Base-by-base conservation (phyloP, 2,797 vertebrate genomes). In the Bucorvus abyssinicus region DNA sequence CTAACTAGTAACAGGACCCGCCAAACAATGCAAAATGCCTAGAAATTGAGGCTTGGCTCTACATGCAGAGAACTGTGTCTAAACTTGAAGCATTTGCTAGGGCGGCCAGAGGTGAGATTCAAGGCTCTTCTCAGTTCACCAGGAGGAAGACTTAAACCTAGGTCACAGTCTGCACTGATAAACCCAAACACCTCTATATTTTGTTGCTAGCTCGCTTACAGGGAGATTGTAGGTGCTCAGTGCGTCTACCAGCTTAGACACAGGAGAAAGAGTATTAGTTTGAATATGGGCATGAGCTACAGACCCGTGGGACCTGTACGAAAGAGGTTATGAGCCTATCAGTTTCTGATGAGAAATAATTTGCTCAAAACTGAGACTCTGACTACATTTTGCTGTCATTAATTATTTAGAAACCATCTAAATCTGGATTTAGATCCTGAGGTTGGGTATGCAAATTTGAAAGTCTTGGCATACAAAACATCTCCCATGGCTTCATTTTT, bases 1-100 rank as follows among this genome's bases (percentile, higher is more conserved):
- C 60, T 95, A 95, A 96, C 84, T 80, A 32, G 0, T 79, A 95
- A 93, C 86, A 96, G 95, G 42, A 82, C 53, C 56, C 80, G 68
- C 38, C 17, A 57, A 94, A 93, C 81, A 96, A 93, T 94, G 60
- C 56, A 71, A 67, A 87, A 90, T 40, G 68, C 16, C 85, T 89
- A 10, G 57, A 84, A 82, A 80, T 0, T n/a, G 52, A 88, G 80
- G 40, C 80, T 85, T 71, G 79, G 63, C 83, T 94, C 76, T 42
- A 42, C 29, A 7, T 21, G 30, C 29, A 47, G 45, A 71, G 45
- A 90, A n/a, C 40, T 20, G 40, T 12, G 53, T 14, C 84, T 71
- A 36, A 90, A 80, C 65, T 74, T 52, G 50, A 59, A 93, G 42
- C 64, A 40, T 61, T 91, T 40, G 8, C 45, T 30, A 34, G 53